Conservation (phyloP, 2,888 invertebrate genomes). For the Salticus scenicus region DNA sequence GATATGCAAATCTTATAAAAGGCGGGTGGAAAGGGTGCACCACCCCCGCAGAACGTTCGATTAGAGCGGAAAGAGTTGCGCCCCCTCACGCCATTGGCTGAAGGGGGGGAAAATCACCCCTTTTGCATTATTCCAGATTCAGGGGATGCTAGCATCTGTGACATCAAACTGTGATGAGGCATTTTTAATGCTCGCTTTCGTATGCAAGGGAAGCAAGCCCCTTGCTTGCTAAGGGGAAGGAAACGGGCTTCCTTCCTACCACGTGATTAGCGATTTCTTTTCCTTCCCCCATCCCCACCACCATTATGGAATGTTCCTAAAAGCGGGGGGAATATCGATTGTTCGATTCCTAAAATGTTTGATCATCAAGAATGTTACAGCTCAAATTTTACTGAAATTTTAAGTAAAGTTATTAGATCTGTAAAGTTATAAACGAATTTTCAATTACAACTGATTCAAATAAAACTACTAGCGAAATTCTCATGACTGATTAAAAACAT, state of each 20-base stretch:
- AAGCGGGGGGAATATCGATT: conserved; percentile 8
- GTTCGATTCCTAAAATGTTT: background rate
- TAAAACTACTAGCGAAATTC: too few species aligned
- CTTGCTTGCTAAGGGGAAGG: background rate
- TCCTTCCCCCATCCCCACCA: background rate
- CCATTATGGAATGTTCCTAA: conserved; percentile 26
- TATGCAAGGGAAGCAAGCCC: conserved; percentile 32
- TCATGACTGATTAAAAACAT: too few species aligned
- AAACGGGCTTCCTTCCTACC: conserved; percentile 27
- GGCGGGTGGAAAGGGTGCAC: conserved; percentile 14
- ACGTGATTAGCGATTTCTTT: conserved; percentile 47
- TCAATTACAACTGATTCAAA: too few species aligned
- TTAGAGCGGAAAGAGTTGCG: conserved; percentile 56
- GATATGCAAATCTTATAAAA: conserved; percentile 43
- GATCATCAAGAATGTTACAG: background rate
- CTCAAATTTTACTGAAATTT: background rate
- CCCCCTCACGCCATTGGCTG: conserved; percentile 35
- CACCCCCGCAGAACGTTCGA: conserved; percentile 25
- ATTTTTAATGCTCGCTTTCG: conserved; percentile 61
- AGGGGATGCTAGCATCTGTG: conserved; percentile 23
- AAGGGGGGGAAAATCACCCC: conserved; percentile 37
- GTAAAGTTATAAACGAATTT: too few species aligned
- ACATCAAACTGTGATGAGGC: conserved; percentile 65
- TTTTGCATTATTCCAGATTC: conserved; percentile 51
- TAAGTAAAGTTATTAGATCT: too few species aligned